A percentile compares a stretch with the other conserved stretches of the same genome.
These are phyloP conservation scores for Sylvia atricapilla DNA, from an alignment of 2,113 vertebrate species.

Conservation along the genomic window DNA sequence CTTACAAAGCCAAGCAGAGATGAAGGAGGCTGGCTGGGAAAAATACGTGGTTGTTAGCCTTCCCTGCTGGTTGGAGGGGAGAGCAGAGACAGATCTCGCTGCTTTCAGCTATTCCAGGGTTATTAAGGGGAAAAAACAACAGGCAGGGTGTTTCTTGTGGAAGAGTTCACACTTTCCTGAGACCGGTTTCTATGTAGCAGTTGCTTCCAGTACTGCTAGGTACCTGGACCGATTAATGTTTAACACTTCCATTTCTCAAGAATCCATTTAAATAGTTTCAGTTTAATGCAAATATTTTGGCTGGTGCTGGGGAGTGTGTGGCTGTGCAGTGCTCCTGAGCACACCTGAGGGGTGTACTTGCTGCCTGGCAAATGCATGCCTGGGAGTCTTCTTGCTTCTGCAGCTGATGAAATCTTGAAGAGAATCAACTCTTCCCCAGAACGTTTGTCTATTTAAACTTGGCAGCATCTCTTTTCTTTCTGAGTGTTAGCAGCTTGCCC, in stretches of 20 bases:
- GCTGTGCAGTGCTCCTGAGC: neutral
- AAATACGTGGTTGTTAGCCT: neutral
- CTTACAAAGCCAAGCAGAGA: neutral
- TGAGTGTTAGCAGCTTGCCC: neutral
- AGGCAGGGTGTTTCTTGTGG: neutral
- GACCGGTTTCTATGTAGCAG: neutral
- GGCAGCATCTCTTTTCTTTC: constrained; percentile 3
- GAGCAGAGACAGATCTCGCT: rapidly evolving
- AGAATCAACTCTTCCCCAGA: neutral
- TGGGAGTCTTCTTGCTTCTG: neutral
- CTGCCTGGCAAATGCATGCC: neutral
- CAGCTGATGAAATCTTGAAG: neutral
- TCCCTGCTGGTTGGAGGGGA: neutral
- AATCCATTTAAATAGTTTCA: neutral
- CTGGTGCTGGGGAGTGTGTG: neutral
- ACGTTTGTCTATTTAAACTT: neutral
- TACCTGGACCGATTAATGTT: neutral
- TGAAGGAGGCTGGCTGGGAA: neutral
- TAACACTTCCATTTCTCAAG: neutral
- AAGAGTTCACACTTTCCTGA: neutral
- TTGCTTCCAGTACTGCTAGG: neutral
- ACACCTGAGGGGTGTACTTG: neutral
- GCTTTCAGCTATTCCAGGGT: neutral
- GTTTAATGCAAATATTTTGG: neutral
- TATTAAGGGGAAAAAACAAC: neutral